Base-by-base conservation (phyloP, 2,113 vertebrate genomes). In the Recurvirostra avosetta region DNA sequence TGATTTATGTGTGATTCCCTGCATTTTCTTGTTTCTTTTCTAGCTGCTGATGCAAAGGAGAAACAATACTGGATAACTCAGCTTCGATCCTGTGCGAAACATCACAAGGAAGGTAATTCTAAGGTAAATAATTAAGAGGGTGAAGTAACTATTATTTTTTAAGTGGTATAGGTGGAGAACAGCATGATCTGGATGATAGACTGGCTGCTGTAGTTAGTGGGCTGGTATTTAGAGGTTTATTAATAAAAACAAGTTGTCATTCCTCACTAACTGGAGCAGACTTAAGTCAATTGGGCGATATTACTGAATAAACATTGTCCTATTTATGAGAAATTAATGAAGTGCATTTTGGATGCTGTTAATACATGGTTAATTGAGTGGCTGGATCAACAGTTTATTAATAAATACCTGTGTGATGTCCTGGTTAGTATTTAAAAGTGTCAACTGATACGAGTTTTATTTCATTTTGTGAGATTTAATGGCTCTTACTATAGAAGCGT, bases 31-130 rank as follows among this genome's bases (percentile, higher is more conserved):
- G 45, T 96, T 88, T 98, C 77, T 98, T 2, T 98, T 97, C 92
- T 86, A 99, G 99, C 99, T 75, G 97, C 98, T 59, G 99, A 99
- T 97, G 98, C 98, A 79, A 99, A 98, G 94, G 99, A 99, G 97
- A 99, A 98, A 96, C 99, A 99, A 86, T 98, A 99, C 71, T 99
- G 99, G 99, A 99, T 99, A 97, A 99, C 96, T 97, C 99, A 99
- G 97, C 99, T 99, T 79, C 99, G 99, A 94, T 98, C 99, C 62
- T 99, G 99, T 97, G 98, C 99, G 98, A 99, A 99, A 96, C 98
- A 98, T 84, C 99, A 99, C 97, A 99, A 99, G 75, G 99, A 99
- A 98, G 98, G 96, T 91, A 98, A 98, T 97, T 97, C 98, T 66
- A 99, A 99, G 99, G 99, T 99, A 97, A 98, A 97, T 94, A 88